A percentile compares a stretch with the other conserved stretches of the same genome.
Evolutionary conservation across 64 coral and sea anemone genomes (phyloP).

Genomic region (Hydrozoanthus tunicans): DNA sequence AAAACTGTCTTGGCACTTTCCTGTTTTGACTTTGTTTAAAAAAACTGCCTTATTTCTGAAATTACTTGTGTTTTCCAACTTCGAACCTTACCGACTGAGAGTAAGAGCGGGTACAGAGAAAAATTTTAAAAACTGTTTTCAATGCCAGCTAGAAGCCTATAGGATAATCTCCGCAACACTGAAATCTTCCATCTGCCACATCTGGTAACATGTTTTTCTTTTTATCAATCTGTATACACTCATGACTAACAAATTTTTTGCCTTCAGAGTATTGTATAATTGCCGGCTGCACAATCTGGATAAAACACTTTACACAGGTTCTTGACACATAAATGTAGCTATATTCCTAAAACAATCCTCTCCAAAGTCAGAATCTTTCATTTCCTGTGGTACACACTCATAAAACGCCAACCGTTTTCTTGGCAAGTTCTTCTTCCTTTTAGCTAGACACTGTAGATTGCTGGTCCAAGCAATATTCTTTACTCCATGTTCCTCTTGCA

Average conservation of each 20-base stretch:
- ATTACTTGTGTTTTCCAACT: too few species aligned
- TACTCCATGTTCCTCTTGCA: conserved; percentile 92
- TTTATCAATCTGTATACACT: background rate
- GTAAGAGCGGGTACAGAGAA: too few species aligned
- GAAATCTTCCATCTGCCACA: too few species aligned
- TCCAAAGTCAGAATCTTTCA: conserved; percentile 44
- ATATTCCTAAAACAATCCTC: conserved; percentile 74
- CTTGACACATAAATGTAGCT: conserved; percentile 63
- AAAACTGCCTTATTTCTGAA: too few species aligned
- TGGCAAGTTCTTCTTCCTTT: conserved; percentile 30
- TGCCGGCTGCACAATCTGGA: background rate
- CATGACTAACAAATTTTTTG: background rate
- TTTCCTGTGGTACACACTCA: conserved; percentile 52
- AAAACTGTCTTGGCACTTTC: too few species aligned
- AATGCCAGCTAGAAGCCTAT: too few species aligned
- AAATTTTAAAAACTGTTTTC: too few species aligned
- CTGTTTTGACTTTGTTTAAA: too few species aligned
- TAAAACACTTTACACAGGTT: background rate
- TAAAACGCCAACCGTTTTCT: conserved; percentile 45
- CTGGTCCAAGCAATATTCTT: conserved; percentile 90
- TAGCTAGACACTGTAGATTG: conserved; percentile 54
- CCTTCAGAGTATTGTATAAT: background rate
- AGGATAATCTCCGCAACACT: too few species aligned
- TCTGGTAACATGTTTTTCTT: too few species aligned
- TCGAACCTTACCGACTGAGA: too few species aligned